These are phyloP conservation scores for Falco novaeseelandiae DNA, from an alignment of 2,797 vertebrate genomes.

Conservation along the genomic window DNA sequence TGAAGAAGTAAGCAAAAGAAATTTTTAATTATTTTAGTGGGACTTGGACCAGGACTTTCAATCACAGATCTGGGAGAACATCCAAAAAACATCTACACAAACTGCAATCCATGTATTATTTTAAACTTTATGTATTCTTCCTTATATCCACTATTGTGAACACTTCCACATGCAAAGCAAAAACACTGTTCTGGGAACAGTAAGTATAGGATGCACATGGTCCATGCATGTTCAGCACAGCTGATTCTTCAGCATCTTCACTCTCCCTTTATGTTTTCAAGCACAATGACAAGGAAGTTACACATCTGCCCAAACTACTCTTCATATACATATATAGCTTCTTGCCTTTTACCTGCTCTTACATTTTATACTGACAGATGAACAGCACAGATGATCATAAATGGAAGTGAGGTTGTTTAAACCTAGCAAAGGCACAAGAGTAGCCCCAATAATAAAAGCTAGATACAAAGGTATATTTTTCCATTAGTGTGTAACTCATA, in stretches of 20 bases:
- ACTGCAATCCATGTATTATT: background rate
- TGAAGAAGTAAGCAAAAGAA: background rate
- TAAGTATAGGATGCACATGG: background rate
- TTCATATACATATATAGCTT: background rate
- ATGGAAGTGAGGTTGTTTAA: background rate
- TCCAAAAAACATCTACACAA: background rate
- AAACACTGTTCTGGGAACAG: background rate
- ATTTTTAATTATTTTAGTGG: background rate
- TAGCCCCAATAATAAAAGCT: background rate
- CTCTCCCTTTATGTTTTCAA: background rate
- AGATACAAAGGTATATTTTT: background rate
- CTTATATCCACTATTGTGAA: fast-evolving
- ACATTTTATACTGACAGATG: background rate
- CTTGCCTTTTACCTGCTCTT: background rate
- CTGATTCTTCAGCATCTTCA: background rate
- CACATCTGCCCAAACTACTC: background rate
- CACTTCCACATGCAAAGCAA: background rate
- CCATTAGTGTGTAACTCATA: background rate
- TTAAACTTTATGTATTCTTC: background rate
- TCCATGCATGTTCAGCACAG: background rate
- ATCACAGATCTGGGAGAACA: background rate
- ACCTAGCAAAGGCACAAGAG: background rate
- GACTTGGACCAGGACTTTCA: background rate
- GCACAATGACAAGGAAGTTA: background rate
- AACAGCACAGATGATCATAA: background rate